A percentile compares a stretch with the other conserved stretches of the same genome.
phyloP scores from a whole-genome alignment of 1,140 invertebrate genomes.

The Microvelia longipes region DNA sequence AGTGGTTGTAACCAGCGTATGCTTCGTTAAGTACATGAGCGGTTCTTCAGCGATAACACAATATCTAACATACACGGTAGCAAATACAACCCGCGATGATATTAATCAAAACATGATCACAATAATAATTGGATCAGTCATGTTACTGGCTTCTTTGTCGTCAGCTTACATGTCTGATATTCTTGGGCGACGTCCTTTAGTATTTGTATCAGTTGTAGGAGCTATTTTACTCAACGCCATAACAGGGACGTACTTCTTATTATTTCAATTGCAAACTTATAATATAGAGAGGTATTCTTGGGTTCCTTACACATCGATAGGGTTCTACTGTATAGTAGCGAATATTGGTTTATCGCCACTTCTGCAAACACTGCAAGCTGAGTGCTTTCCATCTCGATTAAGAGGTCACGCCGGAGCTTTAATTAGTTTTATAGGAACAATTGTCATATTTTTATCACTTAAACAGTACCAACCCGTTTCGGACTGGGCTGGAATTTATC shows the following conservation, averaged over 20 bases:
- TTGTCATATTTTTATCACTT: conserved; percentile 27
- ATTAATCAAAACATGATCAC: conserved; percentile 4
- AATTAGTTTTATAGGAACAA: conserved; percentile 29
- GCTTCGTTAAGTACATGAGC: conserved; percentile 17
- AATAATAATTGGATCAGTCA: conserved; percentile 8
- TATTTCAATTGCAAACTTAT: conserved; percentile 1
- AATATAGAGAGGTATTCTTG: conserved; percentile 5
- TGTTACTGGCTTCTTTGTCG: conserved; percentile 30
- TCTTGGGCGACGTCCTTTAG: conserved; percentile 34
- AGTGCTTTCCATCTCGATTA: conserved; percentile 32
- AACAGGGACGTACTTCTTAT: conserved; percentile 8
- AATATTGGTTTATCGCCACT: conserved; percentile 31
- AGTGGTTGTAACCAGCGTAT: conserved; percentile 19
- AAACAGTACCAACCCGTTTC: conserved; percentile 32
- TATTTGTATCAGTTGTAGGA: conserved; percentile 30
- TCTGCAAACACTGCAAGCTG: conserved; percentile 31
- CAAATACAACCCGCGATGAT: conserved; percentile 17
- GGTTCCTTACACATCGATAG: conserved; percentile 12
- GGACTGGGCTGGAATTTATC: conserved; percentile 35
- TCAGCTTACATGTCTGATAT: conserved; percentile 32
- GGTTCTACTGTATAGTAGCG: conserved; percentile 25
- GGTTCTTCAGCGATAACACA: conserved; percentile 20
- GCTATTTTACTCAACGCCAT: conserved; percentile 1
- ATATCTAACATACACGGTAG: conserved; percentile 20
- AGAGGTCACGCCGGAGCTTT: conserved; percentile 31